Percentiles rank a stretch among this genome's conserved stretches.
Evolutionary conservation across 2,797 vertebrate species (phyloP).

Genomic region (Leucoraja ocellata): DNA sequence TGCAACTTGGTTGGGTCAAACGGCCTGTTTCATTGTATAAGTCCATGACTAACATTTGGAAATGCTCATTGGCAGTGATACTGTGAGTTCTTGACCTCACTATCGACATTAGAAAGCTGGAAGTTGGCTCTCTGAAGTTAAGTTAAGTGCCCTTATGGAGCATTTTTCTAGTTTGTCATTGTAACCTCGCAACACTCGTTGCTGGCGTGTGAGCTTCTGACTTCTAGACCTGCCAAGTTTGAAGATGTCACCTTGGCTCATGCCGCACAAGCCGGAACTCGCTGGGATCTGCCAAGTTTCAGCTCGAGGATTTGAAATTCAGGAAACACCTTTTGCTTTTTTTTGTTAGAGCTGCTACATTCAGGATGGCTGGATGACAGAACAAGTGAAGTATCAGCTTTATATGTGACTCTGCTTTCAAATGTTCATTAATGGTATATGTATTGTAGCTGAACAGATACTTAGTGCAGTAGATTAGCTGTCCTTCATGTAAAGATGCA

Average conservation of each 20-base stretch:
- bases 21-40: background rate
- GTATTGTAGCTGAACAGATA: background rate
- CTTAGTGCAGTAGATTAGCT: background rate
- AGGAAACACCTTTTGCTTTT: slow-evolving; percentile 12
- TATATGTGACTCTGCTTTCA: background rate
- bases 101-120: background rate
- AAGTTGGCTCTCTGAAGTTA: background rate
- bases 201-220: background rate
- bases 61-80: background rate
- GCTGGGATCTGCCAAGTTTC: background rate
- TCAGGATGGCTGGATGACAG: background rate
- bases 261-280: background rate
- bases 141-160: background rate
- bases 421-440: background rate
- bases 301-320: background rate
- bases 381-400: background rate
- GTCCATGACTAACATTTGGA: background rate
- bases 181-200: background rate
- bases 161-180: background rate
- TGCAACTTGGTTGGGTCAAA: too few species aligned
- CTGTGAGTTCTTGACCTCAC: background rate
- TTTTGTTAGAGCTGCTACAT: background rate
- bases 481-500: too few species aligned
- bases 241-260: background rate
- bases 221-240: background rate